phyloP scores from a whole-genome alignment of 2,797 vertebrate genomes.

The Rhinella marina region DNA sequence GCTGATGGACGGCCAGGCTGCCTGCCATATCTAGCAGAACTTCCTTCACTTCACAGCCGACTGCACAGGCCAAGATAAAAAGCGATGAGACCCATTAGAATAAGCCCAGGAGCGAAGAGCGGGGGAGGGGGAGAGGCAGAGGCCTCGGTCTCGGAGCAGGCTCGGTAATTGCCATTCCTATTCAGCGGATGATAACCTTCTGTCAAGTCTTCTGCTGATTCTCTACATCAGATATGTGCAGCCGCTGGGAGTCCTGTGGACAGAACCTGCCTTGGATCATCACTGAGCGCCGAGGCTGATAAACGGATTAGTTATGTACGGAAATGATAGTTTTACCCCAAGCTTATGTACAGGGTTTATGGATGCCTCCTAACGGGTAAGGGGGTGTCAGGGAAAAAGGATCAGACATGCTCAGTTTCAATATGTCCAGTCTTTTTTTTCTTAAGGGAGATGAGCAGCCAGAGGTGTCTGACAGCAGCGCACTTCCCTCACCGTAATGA shows the following conservation, averaged over 20 bases:
- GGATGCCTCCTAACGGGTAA: too few relatives aligned
- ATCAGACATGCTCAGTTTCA: too few relatives aligned
- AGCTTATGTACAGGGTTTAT: too few relatives aligned
- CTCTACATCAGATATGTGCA: constrained; percentile 16
- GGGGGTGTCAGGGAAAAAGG: too few relatives aligned
- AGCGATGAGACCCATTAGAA: constrained; percentile 19
- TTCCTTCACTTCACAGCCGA: constrained; percentile 32
- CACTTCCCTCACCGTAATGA: too few relatives aligned
- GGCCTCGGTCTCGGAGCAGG: not conserved
- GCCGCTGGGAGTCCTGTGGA: not conserved
- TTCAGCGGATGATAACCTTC: constrained; percentile 11
- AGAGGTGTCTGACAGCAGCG: too few relatives aligned
- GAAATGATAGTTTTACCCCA: too few relatives aligned
- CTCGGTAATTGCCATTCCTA: constrained; percentile 28
- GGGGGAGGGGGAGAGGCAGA: not conserved
- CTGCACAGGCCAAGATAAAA: constrained; percentile 37
- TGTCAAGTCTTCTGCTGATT: not conserved
- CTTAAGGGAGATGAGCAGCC: too few relatives aligned
- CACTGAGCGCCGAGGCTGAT: too few relatives aligned
- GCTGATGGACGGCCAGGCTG: constrained; percentile 14
- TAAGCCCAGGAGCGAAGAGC: constrained; percentile 34
- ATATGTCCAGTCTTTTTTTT: too few relatives aligned
- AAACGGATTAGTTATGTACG: too few relatives aligned
- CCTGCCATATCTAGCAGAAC: constrained; percentile 30
- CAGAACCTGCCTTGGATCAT: not conserved